Conservation (phyloP, 2,113 vertebrate species). For the Heloderma charlesbogerti region DNA sequence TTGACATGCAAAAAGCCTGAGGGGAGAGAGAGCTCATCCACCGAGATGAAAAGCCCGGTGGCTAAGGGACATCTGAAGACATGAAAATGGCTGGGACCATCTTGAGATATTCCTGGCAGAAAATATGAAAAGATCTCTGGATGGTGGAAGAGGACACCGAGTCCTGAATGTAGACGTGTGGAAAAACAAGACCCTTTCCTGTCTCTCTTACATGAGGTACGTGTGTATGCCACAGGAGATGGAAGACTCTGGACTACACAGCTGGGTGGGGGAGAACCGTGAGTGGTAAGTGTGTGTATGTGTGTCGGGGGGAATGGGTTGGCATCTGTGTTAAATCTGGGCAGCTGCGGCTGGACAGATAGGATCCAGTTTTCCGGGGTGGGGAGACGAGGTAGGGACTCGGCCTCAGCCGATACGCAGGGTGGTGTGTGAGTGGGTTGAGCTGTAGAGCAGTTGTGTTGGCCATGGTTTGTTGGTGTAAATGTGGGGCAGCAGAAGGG, state of each 20-base stretch:
- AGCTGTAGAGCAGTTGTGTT: background rate
- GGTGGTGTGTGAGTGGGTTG: no score
- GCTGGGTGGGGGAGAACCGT: no score
- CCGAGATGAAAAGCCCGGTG: background rate
- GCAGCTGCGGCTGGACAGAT: background rate
- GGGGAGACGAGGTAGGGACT: background rate
- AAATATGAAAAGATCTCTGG: background rate
- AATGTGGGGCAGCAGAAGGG: background rate
- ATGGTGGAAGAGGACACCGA: background rate
- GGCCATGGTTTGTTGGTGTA: background rate
- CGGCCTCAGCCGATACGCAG: background rate
- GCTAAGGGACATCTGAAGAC: background rate
- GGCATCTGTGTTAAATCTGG: background rate
- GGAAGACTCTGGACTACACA: slow-evolving; percentile 31
- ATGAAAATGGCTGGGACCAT: background rate
- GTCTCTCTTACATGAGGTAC: slow-evolving; percentile 3
- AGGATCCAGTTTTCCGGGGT: background rate
- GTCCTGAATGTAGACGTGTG: background rate
- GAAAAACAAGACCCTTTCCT: background rate
- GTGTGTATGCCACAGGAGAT: background rate
- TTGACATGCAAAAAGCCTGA: background rate
- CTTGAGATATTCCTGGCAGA: background rate
- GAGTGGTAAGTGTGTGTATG: background rate
- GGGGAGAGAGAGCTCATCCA: background rate
- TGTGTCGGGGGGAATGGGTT: no score